These are phyloP conservation scores for Larimichthys polyactis DNA, from an alignment of 2,113 vertebrate genomes.

Conservation along the genomic window DNA sequence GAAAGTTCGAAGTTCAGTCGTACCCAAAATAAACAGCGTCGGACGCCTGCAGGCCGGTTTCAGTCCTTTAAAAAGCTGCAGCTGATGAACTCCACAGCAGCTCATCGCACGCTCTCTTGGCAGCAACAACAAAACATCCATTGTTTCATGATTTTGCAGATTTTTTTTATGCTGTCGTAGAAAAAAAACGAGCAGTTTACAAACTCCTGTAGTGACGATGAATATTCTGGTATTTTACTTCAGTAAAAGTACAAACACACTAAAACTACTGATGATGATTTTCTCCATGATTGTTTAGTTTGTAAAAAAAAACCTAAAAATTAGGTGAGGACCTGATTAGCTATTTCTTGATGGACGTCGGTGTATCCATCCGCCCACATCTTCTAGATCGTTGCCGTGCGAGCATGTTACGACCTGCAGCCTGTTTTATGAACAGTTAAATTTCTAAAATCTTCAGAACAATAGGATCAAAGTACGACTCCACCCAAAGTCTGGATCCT, in stretches of 20 bases:
- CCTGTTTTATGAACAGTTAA: too few relatives aligned
- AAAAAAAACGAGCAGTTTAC: not conserved
- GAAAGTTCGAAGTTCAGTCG: not conserved
- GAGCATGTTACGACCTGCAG: not conserved
- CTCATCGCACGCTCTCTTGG: not conserved
- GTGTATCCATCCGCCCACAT: too few relatives aligned
- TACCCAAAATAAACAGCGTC: not conserved
- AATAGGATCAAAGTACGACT: slow-evolving; percentile 38
- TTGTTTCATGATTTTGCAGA: not conserved
- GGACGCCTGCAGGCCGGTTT: too few relatives aligned
- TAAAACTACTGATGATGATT: too few relatives aligned
- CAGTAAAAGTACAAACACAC: too few relatives aligned
- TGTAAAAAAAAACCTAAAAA: too few relatives aligned
- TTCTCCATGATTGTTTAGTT: too few relatives aligned
- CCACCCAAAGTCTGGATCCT: not conserved
- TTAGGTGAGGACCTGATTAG: too few relatives aligned
- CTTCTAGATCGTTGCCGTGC: too few relatives aligned
- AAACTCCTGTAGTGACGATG: not conserved
- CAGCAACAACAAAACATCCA: not conserved
- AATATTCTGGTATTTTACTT: too few relatives aligned
- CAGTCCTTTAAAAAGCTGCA: not conserved
- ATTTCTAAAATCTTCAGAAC: slow-evolving; percentile 13
- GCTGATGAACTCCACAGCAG: not conserved
- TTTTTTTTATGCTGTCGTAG: not conserved
- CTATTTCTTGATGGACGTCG: too few relatives aligned